Conservation (phyloP, 2,797 vertebrate genomes). For the Phyllotis vaccarum region DNA sequence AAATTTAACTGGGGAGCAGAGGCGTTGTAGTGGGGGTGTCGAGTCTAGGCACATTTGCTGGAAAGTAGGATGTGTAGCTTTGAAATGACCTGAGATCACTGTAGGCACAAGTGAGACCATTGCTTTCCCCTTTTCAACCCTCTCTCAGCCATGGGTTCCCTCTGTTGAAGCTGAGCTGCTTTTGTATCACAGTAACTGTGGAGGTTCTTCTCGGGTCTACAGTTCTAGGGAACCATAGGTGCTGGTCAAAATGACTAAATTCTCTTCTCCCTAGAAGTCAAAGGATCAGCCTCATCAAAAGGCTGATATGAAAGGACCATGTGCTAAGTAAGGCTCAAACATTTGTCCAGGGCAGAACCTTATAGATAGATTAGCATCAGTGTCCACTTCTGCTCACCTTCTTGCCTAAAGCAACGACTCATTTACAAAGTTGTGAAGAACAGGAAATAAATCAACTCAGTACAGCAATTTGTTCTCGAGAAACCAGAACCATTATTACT, state of each 20-base stretch:
- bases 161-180: background rate
- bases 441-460: conserved; percentile 7
- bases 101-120: background rate
- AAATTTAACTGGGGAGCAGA: conserved; percentile 69
- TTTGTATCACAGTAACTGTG: background rate
- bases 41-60: conserved; percentile 31
- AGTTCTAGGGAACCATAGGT: background rate
- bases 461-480: background rate
- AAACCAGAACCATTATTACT: background rate
- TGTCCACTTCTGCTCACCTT: conserved; percentile 3
- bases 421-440: background rate
- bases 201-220: background rate
- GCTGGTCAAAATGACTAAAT: background rate
- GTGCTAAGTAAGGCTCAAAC: background rate
- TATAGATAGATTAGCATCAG: background rate
- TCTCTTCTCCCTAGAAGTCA: conserved; percentile 17
- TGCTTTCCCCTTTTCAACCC: background rate
- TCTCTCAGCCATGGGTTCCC: background rate
- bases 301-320: background rate
- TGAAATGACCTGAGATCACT: background rate
- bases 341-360: background rate
- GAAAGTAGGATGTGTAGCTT: background rate
- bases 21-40: conserved; percentile 52
- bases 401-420: background rate
- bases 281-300: conserved; percentile 1